Percentiles rank a stretch among this genome's conserved stretches.
phyloP scores from a whole-genome alignment of 2,113 vertebrate genomes.

The Anhinga anhinga region DNA sequence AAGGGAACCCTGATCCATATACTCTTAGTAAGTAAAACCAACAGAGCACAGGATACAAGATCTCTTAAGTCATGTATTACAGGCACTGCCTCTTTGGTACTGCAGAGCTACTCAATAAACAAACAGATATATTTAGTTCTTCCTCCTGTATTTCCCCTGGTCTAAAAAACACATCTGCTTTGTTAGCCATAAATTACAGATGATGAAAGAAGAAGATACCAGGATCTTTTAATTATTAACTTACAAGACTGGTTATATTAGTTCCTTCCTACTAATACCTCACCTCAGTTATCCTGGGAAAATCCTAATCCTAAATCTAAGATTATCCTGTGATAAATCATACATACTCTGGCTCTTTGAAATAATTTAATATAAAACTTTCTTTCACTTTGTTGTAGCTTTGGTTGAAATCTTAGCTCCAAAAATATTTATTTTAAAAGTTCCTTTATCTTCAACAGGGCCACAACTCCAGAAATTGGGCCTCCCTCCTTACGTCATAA shows the following conservation, averaged over 20 bases:
- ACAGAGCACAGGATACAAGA: not conserved
- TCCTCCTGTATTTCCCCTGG: not conserved
- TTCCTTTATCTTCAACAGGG: not conserved
- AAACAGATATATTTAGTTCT: not conserved
- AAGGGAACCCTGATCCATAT: not conserved
- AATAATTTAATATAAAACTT: not conserved
- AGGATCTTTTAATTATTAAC: not conserved
- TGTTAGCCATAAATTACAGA: not conserved
- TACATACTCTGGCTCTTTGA: accelerated
- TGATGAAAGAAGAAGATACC: not conserved
- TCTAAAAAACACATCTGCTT: not conserved
- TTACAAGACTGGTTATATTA: not conserved
- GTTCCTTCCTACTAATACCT: not conserved
- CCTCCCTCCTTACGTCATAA: not conserved
- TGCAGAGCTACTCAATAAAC: not conserved
- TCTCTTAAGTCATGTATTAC: not conserved
- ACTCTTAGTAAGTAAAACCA: not conserved
- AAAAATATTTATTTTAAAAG: not conserved
- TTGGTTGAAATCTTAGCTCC: not conserved
- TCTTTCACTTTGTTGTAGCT: not conserved
- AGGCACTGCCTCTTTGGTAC: not conserved
- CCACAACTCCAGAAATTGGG: not conserved
- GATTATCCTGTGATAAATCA: not conserved
- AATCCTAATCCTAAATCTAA: not conserved
- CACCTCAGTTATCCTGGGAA: not conserved